Conservation (phyloP, 2,888 invertebrate genomes). For the Calliscelio sp. region DNA sequence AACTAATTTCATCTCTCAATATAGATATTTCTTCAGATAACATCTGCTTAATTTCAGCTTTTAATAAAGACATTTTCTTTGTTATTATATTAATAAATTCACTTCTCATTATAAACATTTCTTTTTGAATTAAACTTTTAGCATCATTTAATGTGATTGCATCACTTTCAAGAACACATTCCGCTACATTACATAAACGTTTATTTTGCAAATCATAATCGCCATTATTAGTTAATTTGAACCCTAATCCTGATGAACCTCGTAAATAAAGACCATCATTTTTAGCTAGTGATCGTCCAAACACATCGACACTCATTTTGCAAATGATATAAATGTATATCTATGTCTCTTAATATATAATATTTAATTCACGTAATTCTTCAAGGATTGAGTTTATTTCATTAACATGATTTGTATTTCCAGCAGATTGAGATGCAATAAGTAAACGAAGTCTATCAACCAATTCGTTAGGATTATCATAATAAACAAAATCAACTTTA, state of each 20-base stretch:
- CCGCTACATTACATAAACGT: background rate
- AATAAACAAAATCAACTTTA: constrained; percentile 55
- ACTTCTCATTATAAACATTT: background rate
- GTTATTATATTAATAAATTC: background rate
- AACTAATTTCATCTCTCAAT: no score
- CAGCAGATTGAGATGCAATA: background rate
- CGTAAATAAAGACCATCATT: background rate
- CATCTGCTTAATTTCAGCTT: background rate
- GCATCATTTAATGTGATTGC: background rate
- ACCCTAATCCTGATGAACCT: background rate
- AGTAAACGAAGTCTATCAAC: constrained; percentile 18
- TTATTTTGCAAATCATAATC: constrained; percentile 11
- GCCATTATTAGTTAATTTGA: background rate
- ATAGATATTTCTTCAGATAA: background rate
- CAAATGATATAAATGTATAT: background rate
- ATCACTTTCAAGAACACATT: background rate
- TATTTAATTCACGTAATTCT: constrained; percentile 6
- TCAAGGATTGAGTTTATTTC: background rate
- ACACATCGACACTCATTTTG: constrained; percentile 11
- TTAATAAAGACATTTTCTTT: background rate
- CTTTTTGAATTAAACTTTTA: background rate
- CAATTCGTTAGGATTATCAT: constrained; percentile 65
- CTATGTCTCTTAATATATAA: background rate
- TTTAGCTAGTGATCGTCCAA: background rate
- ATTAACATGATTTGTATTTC: background rate